Conservation (phyloP, 2,113 vertebrate species). For the Zosterops borbonicus region DNA sequence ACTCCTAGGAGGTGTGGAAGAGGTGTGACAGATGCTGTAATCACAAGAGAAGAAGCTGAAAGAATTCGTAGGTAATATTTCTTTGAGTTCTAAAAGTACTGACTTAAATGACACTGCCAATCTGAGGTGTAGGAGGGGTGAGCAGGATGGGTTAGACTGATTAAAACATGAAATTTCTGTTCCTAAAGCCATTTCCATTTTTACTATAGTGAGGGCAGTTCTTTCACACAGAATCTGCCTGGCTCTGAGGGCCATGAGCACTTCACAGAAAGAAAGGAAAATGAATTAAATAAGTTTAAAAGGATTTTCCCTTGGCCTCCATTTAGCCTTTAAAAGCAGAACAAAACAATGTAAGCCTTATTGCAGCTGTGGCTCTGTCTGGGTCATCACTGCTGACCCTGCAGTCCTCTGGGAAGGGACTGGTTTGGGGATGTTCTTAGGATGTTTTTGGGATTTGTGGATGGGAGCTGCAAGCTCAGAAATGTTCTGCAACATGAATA, state of each 20-base stretch:
- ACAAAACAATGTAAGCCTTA: not conserved
- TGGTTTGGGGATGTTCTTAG: not conserved
- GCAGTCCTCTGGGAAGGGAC: not conserved
- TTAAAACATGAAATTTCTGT: not conserved
- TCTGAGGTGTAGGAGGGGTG: not conserved
- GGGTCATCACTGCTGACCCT: not conserved
- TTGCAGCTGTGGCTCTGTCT: not conserved
- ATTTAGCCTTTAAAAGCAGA: not conserved
- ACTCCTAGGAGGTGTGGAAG: conserved; percentile 92
- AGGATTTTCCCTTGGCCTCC: not conserved
- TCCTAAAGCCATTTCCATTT: not conserved
- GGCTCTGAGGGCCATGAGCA: not conserved
- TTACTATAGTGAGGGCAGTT: not conserved
- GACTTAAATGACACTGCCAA: not conserved
- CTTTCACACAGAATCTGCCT: not conserved
- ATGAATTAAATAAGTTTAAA: not conserved
- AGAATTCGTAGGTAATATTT: conserved; percentile 74
- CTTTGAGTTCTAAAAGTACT: not conserved
- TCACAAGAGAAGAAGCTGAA: conserved; percentile 84
- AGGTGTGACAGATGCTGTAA: conserved; percentile 81
- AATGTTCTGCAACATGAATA: not conserved
- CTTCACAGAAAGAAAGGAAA: not conserved
- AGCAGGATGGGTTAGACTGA: not conserved
- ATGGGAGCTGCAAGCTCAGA: not conserved
- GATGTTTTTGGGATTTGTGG: not conserved